Base-by-base conservation (phyloP, 2,797 vertebrate genomes). In the Pseudopleuronectes americanus region DNA sequence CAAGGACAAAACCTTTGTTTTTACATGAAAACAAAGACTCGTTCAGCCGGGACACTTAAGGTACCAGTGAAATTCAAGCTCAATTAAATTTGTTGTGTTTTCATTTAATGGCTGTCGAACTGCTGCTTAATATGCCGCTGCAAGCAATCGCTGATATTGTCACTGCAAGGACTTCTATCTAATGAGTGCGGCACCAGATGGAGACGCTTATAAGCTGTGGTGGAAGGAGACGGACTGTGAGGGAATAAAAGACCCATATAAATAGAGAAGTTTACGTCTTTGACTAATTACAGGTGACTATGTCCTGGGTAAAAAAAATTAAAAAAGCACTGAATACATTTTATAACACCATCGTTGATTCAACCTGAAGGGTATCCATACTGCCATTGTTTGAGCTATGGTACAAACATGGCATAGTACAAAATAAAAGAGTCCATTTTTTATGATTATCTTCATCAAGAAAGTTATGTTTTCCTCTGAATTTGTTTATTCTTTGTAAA, bases 171-270 rank as follows among this genome's bases (percentile, higher is more conserved):
- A 78, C 71, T 84, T 87, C 17, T 81, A 65, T 82, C 83, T 84
- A 78, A 87, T 71, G 75, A 67, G 75, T 74, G 55, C 62, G 19
- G 57, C 75, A 57, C 52, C 84, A 90, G 84, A 87, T 90, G 86
- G 81, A 82, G 74, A 70, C 48, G 64, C 60, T 64, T 55, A 60
- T 33, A 71, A 76, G 72, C 53, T 41, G 68, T 43, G 73, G 47
- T 81, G 64, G 56, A 80, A 77, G 70, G 63, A 79, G 70, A 66
- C 73, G 7, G 9, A 22, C 64, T 59, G 60, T 43, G 71, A 84
- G 66, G 48, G 80, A 79, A 88, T 76, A 74, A 74, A 68, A 68
- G 57, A 74, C 52, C 55, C n/a, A 53, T 80, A 76, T 78, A 85
- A 87, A 85, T 74, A 85, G 81, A 86, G 83, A 51, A 43, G 71